Evolutionary conservation across 2,113 vertebrate genomes (phyloP).

Genomic region (Esox niger): DNA sequence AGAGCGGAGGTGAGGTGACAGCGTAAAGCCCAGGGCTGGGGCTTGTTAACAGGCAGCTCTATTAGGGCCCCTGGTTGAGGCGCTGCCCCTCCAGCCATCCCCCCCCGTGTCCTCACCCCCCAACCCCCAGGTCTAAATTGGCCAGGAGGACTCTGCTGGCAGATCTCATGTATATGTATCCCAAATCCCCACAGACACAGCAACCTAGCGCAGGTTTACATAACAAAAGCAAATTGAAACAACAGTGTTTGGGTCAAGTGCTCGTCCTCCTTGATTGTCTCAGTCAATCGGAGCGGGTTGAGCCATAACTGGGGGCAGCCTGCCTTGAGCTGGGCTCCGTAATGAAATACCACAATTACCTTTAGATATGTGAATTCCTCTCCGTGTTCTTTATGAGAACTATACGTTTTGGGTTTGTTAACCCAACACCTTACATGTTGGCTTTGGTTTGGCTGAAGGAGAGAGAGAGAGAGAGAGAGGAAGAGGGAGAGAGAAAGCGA

Average conservation of each 20-base stretch:
- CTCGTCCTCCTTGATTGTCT: constrained; percentile 70
- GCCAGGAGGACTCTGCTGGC: constrained; percentile 48
- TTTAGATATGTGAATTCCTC: too few relatives aligned
- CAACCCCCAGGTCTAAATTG: constrained; percentile 60
- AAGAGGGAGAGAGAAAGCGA: background rate
- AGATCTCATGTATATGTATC: constrained; percentile 89
- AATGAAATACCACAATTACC: background rate
- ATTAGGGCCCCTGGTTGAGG: constrained; percentile 45
- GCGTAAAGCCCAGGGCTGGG: constrained; percentile 73
- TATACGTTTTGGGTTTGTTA: too few relatives aligned
- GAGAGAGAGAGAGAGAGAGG: background rate
- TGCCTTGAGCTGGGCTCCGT: too few relatives aligned
- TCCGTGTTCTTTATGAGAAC: too few relatives aligned
- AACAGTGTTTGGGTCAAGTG: constrained; percentile 87
- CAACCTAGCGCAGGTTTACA: constrained; percentile 86
- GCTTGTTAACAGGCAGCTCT: constrained; percentile 86
- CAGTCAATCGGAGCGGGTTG: constrained; percentile 84
- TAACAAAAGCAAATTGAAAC: constrained; percentile 85
- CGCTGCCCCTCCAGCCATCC: constrained; percentile 26
- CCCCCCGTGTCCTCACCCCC: constrained; percentile 62
- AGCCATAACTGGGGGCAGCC: constrained; percentile 55
- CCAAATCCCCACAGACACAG: constrained; percentile 81
- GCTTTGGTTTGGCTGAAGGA: background rate
- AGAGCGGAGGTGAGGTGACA: constrained; percentile 38
- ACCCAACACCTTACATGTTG: too few relatives aligned